Percentiles rank a stretch among this genome's conserved stretches.
Conservation (phyloP, 2,888 invertebrate species). For the Clusia tigrina region DNA sequence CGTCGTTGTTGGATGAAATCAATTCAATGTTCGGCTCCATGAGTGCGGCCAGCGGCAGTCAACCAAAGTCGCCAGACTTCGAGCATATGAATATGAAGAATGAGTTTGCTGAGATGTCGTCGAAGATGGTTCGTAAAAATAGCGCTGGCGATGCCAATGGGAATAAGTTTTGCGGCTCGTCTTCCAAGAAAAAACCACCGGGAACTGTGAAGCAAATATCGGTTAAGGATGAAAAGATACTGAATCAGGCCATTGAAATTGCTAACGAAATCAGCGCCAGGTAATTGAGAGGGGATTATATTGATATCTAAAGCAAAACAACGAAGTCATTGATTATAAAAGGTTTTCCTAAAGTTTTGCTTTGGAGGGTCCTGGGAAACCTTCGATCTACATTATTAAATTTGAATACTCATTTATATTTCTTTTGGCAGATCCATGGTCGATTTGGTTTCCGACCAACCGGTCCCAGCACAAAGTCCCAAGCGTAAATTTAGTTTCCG, state of each 20-base stretch:
- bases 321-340: too few species aligned
- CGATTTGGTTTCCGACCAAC: constrained; percentile 67
- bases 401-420: too few species aligned
- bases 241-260: constrained; percentile 91
- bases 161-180: constrained; percentile 47
- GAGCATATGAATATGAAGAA: constrained; percentile 74
- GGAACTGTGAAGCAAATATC: constrained; percentile 89
- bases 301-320: too few species aligned
- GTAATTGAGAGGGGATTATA: too few species aligned
- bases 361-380: too few species aligned
- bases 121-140: constrained; percentile 58
- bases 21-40: constrained; percentile 82
- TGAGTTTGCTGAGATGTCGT: constrained; percentile 73
- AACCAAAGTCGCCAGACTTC: constrained; percentile 63
- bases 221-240: constrained; percentile 87
- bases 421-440: constrained; percentile 68
- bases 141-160: constrained; percentile 51
- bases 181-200: constrained; percentile 58
- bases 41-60: constrained; percentile 57
- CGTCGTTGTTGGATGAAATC: constrained; percentile 89
- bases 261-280: constrained; percentile 88
- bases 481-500: constrained; percentile 82
- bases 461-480: constrained; percentile 72
- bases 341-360: too few species aligned
- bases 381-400: too few species aligned